Evolutionary conservation across 2,888 invertebrate genomes (phyloP).

Genomic region (Cosmopolites sordidus): DNA sequence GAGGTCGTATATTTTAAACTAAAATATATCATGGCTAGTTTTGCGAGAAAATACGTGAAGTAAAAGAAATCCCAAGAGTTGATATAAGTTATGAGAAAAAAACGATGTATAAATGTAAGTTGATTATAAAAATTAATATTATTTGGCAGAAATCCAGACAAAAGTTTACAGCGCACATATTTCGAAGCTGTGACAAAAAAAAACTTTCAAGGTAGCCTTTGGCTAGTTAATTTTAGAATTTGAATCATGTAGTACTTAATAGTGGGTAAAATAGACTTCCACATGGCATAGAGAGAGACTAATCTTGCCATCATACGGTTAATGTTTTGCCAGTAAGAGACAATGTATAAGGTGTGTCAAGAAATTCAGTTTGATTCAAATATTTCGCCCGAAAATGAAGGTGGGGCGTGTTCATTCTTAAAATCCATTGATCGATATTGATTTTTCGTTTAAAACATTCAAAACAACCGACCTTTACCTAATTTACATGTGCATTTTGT

Average conservation of each 20-base stretch:
- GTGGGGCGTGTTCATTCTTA: conserved; percentile 26
- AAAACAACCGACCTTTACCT: too few relatives aligned
- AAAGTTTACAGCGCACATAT: conserved; percentile 39
- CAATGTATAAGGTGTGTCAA: conserved; percentile 46
- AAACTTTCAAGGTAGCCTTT: conserved; percentile 43
- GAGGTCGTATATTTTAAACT: too few relatives aligned
- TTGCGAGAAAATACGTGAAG: too few relatives aligned
- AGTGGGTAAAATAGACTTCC: conserved; percentile 40
- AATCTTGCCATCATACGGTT: conserved; percentile 20
- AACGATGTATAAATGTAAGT: background rate
- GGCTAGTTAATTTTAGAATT: conserved; percentile 43
- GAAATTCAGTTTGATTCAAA: conserved; percentile 42
- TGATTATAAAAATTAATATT: conserved; percentile 1
- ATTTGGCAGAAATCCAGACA: conserved; percentile 38
- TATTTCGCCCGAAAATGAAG: conserved; percentile 33
- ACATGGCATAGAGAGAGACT: conserved; percentile 36
- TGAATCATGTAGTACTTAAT: conserved; percentile 44
- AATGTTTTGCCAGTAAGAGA: conserved; percentile 31
- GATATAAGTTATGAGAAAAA: too few relatives aligned
- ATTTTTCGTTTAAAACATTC: too few relatives aligned
- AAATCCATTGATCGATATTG: background rate
- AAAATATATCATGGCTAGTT: too few relatives aligned
- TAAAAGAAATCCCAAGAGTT: too few relatives aligned
- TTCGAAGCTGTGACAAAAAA: conserved; percentile 43
- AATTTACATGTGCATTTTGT: background rate